A percentile compares a stretch with the other conserved stretches of the same genome.
Evolutionary conservation across 2,888 invertebrate genomes (phyloP).

Genomic region (Magallana nippona): DNA sequence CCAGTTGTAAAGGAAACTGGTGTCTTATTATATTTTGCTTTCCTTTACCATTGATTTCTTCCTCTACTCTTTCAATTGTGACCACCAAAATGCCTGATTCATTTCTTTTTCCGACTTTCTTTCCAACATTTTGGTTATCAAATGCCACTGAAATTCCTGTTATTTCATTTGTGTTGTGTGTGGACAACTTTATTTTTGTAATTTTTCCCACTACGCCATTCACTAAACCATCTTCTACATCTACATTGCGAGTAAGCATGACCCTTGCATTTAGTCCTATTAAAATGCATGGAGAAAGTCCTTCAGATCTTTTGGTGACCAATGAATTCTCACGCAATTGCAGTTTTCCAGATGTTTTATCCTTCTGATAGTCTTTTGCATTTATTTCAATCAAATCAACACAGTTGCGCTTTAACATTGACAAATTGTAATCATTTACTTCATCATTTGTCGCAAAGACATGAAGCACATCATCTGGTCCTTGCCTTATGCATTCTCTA

Average conservation of each 20-base stretch:
- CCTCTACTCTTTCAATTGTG: constrained; percentile 37
- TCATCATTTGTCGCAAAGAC: constrained; percentile 52
- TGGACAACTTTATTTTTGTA: background rate
- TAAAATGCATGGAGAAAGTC: background rate
- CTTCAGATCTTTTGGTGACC: background rate
- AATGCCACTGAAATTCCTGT: background rate
- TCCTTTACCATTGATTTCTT: constrained; percentile 34
- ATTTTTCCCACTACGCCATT: constrained; percentile 23
- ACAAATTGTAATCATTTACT: constrained; percentile 44
- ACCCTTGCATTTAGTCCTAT: background rate
- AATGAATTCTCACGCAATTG: background rate
- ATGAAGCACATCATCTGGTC: constrained; percentile 44
- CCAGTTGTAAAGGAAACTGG: constrained; percentile 42
- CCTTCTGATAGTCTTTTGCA: constrained; percentile 17
- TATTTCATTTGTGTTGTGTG: background rate
- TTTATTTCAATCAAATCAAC: constrained; percentile 18
- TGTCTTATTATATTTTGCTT: background rate
- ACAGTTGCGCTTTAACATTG: constrained; percentile 26
- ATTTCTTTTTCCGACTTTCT: background rate
- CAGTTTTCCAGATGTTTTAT: constrained; percentile 9
- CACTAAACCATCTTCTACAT: constrained; percentile 32
- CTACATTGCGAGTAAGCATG: background rate
- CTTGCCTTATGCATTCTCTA: constrained; percentile 18
- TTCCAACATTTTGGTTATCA: background rate
- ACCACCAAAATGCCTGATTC: background rate